Evolutionary conservation across 1,140 invertebrate genomes (phyloP).

Genomic region (Caenorhabditis inopinata): DNA sequence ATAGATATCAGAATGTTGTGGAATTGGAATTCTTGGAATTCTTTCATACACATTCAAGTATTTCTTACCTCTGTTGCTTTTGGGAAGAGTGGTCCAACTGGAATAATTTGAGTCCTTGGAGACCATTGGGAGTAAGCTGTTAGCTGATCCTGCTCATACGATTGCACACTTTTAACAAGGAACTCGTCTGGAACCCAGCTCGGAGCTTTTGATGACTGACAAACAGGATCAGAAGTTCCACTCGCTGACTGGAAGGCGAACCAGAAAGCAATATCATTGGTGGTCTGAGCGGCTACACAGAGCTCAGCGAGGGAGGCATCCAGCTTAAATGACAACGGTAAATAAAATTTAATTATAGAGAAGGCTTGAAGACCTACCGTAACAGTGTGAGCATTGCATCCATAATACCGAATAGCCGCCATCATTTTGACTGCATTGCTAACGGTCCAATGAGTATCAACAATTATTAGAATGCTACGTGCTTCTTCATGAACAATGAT

Average conservation of each 20-base stretch:
- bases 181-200: neutral
- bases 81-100: slow-evolving; percentile 33
- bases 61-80: slow-evolving; percentile 30
- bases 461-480: slow-evolving; percentile 20
- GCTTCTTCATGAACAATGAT: slow-evolving; percentile 31
- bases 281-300: slow-evolving; percentile 21
- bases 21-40: neutral
- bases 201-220: neutral
- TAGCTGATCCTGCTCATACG: slow-evolving; percentile 1
- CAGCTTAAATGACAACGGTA: slow-evolving; percentile 12
- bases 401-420: slow-evolving; percentile 21
- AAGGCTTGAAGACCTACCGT: too few relatives aligned
- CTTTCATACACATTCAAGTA: neutral
- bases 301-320: slow-evolving; percentile 31
- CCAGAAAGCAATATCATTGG: slow-evolving; percentile 31
- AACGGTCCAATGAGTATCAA: slow-evolving; percentile 28
- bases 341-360: neutral
- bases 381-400: slow-evolving; percentile 20
- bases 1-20: too few relatives aligned
- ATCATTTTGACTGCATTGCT: slow-evolving; percentile 23
- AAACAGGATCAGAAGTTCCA: slow-evolving; percentile 26
- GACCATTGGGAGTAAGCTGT: slow-evolving; percentile 27
- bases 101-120: slow-evolving; percentile 35
- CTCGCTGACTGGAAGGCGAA: slow-evolving; percentile 31
- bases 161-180: slow-evolving; percentile 26